Base-by-base conservation (phyloP, 2,888 invertebrate species). In the Acronicta alni region DNA sequence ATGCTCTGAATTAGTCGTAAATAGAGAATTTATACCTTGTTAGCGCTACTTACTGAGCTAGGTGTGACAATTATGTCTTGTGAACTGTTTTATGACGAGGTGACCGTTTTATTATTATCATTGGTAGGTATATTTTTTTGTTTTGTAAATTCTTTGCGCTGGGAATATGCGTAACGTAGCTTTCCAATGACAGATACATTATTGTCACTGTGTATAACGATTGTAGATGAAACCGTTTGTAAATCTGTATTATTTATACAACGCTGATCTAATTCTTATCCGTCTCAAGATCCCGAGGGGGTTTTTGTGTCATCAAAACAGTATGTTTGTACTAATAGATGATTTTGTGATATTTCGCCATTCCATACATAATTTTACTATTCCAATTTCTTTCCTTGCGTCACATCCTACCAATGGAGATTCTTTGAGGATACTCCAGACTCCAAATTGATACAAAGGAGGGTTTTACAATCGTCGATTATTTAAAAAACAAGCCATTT, bases 11-110 rank as follows among this genome's bases (percentile, higher is more conserved):
- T 70, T 46, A 70, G 48, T 56, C 30, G 38, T 66, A 65, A 49
- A 41, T 45, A 38, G 17, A 45, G 67, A 58, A 72, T 58, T 53
- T 58, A 67, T 67, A 48, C 51, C 52, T 60, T 55, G 45, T 49
- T 68, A 46, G 16, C 45, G 49, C 23, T 35, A 53, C 48, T 73
- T 72, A 72, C 60, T 53, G 45, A 43, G 45, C 51, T 44, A 37
- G 43, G 62, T 61, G 52, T 49, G 62, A 68, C 56, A 68, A 68
- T 73, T 68, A 52, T 68, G 47, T 41, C 45, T 66, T 41, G 39
- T 9, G 6, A n/a, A 38, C 43, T 41, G 35, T 53, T 32, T 18
- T 59, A 9, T 49, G 44, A 53, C 17, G 44, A 46, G 41, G 5
- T 53, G 45, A 47, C 18, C 12, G 32, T 68, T 68, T 39, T 52